phyloP scores from a whole-genome alignment of 2,113 vertebrate genomes.

The Thoracochromis brauschi region DNA sequence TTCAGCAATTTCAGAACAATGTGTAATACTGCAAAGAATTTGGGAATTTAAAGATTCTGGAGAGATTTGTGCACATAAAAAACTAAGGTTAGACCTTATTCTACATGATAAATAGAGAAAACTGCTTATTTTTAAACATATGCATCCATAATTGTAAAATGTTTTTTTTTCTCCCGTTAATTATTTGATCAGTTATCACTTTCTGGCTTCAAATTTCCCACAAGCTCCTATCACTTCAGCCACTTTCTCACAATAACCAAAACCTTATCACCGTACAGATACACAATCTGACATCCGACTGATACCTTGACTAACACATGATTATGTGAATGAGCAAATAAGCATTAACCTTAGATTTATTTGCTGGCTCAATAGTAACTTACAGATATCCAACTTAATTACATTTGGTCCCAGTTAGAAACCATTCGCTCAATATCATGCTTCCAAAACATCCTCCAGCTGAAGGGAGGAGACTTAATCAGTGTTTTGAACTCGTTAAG shows the following conservation, averaged over 20 bases:
- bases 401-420: conserved; percentile 39
- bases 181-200: conserved; percentile 35
- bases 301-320: conserved; percentile 54
- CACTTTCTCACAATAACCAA: conserved; percentile 15
- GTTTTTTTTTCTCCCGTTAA: background rate
- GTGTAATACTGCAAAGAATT: background rate
- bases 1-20: background rate
- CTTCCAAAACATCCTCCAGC: conserved; percentile 21
- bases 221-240: conserved; percentile 1
- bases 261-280: conserved; percentile 37
- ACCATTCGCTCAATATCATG: background rate
- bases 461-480: conserved; percentile 26
- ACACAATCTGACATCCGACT: conserved; percentile 33
- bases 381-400: background rate
- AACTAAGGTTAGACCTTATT: background rate
- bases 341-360: background rate
- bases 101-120: background rate
- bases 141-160: background rate
- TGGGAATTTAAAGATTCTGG: background rate
- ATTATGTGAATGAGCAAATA: conserved; percentile 25
- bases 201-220: conserved; percentile 6
- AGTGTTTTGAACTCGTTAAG: conserved; percentile 52
- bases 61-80: background rate
- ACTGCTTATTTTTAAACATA: background rate
- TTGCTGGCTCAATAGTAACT: background rate